Base-by-base conservation (phyloP, 2,113 vertebrate genomes). In the Chelonoidis abingdonii region DNA sequence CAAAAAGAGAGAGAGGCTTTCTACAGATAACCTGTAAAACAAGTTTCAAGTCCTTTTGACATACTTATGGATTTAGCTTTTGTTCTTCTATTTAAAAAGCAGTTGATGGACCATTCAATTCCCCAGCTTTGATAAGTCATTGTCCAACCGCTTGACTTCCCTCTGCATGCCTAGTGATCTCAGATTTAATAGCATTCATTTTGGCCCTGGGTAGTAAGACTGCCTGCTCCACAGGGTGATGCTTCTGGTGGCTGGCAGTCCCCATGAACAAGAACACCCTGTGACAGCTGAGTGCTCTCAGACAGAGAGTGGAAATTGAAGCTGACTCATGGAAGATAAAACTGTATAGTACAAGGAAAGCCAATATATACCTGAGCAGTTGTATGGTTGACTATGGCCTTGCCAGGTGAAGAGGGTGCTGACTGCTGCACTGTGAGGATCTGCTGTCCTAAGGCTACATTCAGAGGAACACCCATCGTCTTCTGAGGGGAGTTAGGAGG, bases 361-460 rank as follows among this genome's bases (percentile, higher is more conserved):
- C 81, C 80, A 88, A 24, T 89, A n/a, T 90, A 94, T 88, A 99
- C 99, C 99, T 99, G 99, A 19, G 98, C 38, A 0, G 98, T 96
- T 89, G 98, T 98, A 76, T 98, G 98, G 96, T 98, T 98, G 93
- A 97, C 96, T 95, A 98, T 96, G 80, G 98, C 97, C 93, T 99
- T 99, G 87, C 98, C 99, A 24, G 99, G 99, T 86, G 99, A 99
- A 52, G 97, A 98, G 49, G 98, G 96, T 1, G 98, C 97, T 81
- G 99, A 96, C 98, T 99, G 99, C 81, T 99, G 99, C 90, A 99
- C 98, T 13, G 99, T 93, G 82, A 99, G 98, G 96, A 99, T 99
- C 98, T 99, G 99, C 97, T 99, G 99, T 88, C 99, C 98, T 79
- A 99, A 98, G 3, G 99, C 98, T 95, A 99, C 97, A 72, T 98